These are phyloP conservation scores for Nymphicus hollandicus DNA, from an alignment of 2,113 vertebrate genomes.

Conservation along the genomic window DNA sequence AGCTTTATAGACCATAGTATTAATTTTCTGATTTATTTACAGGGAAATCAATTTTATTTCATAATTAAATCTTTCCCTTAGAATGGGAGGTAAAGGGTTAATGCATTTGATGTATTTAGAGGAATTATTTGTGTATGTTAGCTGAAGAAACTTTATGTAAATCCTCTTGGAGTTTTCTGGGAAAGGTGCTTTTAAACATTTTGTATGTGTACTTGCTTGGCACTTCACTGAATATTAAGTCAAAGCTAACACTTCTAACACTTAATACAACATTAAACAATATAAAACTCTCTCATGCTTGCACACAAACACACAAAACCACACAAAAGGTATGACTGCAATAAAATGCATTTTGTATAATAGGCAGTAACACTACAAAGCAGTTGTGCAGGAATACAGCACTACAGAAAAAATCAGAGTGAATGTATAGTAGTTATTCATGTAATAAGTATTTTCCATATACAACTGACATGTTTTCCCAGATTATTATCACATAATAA, in stretches of 20 bases:
- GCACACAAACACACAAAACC: neutral
- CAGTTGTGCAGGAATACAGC: neutral
- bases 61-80: conserved; percentile 33
- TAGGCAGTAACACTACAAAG: neutral
- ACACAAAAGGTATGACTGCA: neutral
- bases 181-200: neutral
- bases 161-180: neutral
- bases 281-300: neutral
- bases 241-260: neutral
- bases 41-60: conserved; percentile 11
- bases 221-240: neutral
- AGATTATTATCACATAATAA: neutral
- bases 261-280: neutral
- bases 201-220: neutral
- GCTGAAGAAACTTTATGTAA: conserved; percentile 23
- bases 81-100: conserved; percentile 1
- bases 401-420: neutral
- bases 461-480: neutral
- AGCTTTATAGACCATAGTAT: neutral
- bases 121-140: neutral
- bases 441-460: neutral
- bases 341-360: neutral
- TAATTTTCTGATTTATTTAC: conserved; percentile 33
- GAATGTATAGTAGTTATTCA: neutral
- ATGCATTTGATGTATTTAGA: neutral